Evolutionary conservation across 2,888 invertebrate species (phyloP), one percentile per base, ranked within the genome.

Genomic region (Patella ulyssiponensis): DNA sequence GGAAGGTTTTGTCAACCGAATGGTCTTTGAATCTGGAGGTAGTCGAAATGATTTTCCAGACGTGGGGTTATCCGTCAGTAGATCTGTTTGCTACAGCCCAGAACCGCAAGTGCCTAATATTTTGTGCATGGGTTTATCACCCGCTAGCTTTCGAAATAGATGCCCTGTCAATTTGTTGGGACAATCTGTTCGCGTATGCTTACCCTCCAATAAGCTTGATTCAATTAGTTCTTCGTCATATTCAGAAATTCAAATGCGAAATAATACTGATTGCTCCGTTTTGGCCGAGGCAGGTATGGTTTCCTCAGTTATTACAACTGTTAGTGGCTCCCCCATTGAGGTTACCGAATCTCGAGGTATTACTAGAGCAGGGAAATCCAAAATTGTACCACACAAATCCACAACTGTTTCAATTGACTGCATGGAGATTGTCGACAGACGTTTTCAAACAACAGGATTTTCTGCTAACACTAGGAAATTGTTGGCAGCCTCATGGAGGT

Each of bases 371-470:
- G 69, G 69, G 80, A n/a, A 75, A 71, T 23, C 51, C 69, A 75
- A 74, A 74, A 73, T 76, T 81, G 5, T 74, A 17, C 69, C 80
- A 82, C 64, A 81, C 80, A 53, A 76, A 80, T 23, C 79, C 76
- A 56, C 75, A 77, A 64, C 17, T 33, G 12, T 69, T 81, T 33
- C 74, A 73, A 17, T 74, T 81, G 72, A 78, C 79, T 77, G 82
- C 78, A 77, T 83, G 81, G 82, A 80, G 77, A 17, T 77, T 80
- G 51, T 79, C 80, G 69, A 76, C 77, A 58, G 76, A 80, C 15
- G 23, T 23, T 79, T 80, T 74, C 72, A 77, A 73, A 27, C 76
- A 64, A 76, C 70, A 54, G 79, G 81, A 0, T 78, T 82, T 82
- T 82, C 80, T 71, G 53, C 71, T 58, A 53, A 79, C 5, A 71